These are phyloP conservation scores for Sebastolobus alascanus DNA, from an alignment of 2,797 vertebrate species.

Conservation along the genomic window DNA sequence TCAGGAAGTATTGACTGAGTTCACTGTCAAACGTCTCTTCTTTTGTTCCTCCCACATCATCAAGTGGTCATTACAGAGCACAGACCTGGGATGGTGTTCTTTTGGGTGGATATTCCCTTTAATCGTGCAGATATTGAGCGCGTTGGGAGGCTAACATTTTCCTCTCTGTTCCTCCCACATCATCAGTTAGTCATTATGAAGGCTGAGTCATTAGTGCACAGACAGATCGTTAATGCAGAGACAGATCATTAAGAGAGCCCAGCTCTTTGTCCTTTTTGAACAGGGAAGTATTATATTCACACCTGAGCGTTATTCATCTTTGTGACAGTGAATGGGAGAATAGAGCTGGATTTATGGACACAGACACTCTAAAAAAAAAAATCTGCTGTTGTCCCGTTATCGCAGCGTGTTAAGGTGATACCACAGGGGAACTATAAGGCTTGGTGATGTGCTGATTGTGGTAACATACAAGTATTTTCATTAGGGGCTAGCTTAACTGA, in stretches of 20 bases:
- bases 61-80: conserved; percentile 46
- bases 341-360: conserved; percentile 37
- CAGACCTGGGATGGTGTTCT: conserved; percentile 25
- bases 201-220: conserved; percentile 69
- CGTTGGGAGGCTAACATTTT: conserved; percentile 55
- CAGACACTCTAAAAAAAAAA: conserved; percentile 14
- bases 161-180: conserved; percentile 72
- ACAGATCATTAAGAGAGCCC: conserved; percentile 67
- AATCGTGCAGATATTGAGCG: conserved; percentile 62
- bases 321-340: conserved; percentile 37
- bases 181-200: conserved; percentile 77
- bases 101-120: conserved; percentile 44
- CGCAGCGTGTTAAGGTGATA: conserved; percentile 5
- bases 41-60: conserved; percentile 68
- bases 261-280: conserved; percentile 74
- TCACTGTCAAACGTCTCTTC: conserved; percentile 33
- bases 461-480: neutral
- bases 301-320: conserved; percentile 69
- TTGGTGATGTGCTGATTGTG: neutral
- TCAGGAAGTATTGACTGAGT: conserved; percentile 39
- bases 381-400: neutral
- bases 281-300: conserved; percentile 67
- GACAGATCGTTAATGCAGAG: conserved; percentile 70
- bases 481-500: neutral
- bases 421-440: neutral